Evolutionary conservation across 2,113 vertebrate genomes (phyloP).

Genomic region (Cheilinus undulatus): DNA sequence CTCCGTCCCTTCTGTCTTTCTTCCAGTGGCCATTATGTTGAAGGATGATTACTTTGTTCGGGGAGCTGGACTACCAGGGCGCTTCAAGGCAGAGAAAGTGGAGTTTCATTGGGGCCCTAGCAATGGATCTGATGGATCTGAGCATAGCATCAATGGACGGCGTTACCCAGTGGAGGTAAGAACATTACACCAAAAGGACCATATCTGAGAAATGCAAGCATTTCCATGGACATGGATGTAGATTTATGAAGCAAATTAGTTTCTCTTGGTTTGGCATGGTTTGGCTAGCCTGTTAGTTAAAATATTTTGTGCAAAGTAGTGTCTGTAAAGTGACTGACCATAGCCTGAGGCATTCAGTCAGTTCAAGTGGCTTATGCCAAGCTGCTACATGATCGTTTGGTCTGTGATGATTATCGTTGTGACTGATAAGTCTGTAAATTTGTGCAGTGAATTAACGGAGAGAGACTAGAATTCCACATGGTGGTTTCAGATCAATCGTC

Average conservation of each 20-base stretch:
- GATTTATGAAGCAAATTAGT: not conserved
- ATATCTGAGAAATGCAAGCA: not conserved
- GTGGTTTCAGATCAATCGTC: no score
- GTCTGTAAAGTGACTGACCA: no score
- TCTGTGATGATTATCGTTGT: no score
- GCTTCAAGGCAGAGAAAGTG: conserved; percentile 97
- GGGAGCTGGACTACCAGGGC: conserved; percentile 91
- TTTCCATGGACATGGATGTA: not conserved
- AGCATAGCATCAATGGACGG: conserved; percentile 93
- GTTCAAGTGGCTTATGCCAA: no score
- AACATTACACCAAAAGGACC: not conserved
- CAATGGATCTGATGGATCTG: conserved; percentile 93
- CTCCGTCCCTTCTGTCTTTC: conserved; percentile 27
- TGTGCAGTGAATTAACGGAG: no score
- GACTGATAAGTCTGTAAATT: no score
- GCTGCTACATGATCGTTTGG: no score
- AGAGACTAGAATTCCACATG: no score
- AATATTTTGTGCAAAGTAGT: no score
- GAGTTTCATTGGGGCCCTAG: conserved; percentile 98
- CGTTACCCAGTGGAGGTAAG: conserved; percentile 94
- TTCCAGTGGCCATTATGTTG: conserved; percentile 93
- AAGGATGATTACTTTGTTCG: conserved; percentile 97
- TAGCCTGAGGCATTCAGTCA: no score
- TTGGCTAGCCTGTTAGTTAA: no score
- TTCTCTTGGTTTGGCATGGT: not conserved